These are phyloP conservation scores for Lasaia peninsularis DNA, from an alignment of 1,140 invertebrate genomes.

Conservation along the genomic window DNA sequence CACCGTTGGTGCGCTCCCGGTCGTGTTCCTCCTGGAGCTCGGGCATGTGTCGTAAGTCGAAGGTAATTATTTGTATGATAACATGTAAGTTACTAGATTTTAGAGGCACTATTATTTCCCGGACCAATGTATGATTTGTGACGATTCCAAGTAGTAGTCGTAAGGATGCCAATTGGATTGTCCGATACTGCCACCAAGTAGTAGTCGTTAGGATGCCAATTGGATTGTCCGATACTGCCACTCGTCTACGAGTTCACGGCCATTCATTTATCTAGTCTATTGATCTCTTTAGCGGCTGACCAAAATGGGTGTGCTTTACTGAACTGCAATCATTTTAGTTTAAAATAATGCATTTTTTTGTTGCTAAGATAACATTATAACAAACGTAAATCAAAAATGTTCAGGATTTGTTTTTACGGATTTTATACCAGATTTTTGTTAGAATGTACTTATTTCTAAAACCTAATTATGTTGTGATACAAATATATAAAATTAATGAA, in stretches of 20 bases:
- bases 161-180: constrained; percentile 14
- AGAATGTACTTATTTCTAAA: too few relatives aligned
- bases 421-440: too few relatives aligned
- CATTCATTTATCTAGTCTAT: constrained; percentile 30
- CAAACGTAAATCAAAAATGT: too few relatives aligned
- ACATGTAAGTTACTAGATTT: neutral
- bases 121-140: constrained; percentile 3
- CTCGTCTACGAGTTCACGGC: constrained; percentile 33
- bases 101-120: constrained; percentile 2
- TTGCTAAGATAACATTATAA: too few relatives aligned
- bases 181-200: constrained; percentile 36
- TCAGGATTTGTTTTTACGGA: too few relatives aligned
- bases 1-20: neutral
- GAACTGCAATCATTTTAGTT: too few relatives aligned
- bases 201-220: neutral
- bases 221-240: constrained; percentile 27
- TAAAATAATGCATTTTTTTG: neutral
- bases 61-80: neutral
- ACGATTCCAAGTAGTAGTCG: neutral
- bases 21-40: neutral
- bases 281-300: constrained; percentile 9
- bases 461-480: too few relatives aligned
- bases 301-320: constrained; percentile 19
- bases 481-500: too few relatives aligned
- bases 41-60: neutral